These are phyloP conservation scores for Coecobrya sp. DNA, from an alignment of 2,888 invertebrate genomes.

Conservation along the genomic window DNA sequence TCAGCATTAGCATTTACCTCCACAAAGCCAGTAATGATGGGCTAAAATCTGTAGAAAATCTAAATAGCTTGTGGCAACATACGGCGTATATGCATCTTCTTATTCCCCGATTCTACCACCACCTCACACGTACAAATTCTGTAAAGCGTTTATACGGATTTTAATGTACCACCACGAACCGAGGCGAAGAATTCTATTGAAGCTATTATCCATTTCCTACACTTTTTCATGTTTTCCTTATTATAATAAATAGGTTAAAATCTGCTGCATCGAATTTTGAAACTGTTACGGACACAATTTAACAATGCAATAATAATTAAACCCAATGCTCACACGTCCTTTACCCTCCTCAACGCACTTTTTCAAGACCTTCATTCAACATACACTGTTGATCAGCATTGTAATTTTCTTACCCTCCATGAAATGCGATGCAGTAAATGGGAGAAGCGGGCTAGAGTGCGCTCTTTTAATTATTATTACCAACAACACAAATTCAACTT, in stretches of 20 bases:
- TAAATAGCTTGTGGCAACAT: slow-evolving; percentile 72
- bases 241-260: neutral
- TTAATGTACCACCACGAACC: slow-evolving; percentile 47
- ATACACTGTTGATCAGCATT: neutral
- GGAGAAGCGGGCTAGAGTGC: neutral
- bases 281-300: slow-evolving; percentile 28
- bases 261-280: slow-evolving; percentile 55
- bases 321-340: slow-evolving; percentile 44
- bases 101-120: slow-evolving; percentile 20
- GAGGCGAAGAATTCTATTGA: slow-evolving; percentile 61
- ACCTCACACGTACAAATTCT: slow-evolving; percentile 46
- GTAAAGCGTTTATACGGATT: slow-evolving; percentile 28
- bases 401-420: neutral
- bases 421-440: neutral
- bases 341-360: slow-evolving; percentile 44
- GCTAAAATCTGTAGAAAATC: slow-evolving; percentile 3
- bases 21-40: neutral
- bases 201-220: slow-evolving; percentile 52
- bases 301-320: slow-evolving; percentile 47
- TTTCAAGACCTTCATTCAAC: neutral
- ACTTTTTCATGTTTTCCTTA: neutral
- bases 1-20: neutral
- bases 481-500: slow-evolving; percentile 68
- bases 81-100: slow-evolving; percentile 69
- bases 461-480: slow-evolving; percentile 77